These are phyloP conservation scores for Arenaria interpres DNA, from an alignment of 2,113 vertebrate species.

Conservation along the genomic window DNA sequence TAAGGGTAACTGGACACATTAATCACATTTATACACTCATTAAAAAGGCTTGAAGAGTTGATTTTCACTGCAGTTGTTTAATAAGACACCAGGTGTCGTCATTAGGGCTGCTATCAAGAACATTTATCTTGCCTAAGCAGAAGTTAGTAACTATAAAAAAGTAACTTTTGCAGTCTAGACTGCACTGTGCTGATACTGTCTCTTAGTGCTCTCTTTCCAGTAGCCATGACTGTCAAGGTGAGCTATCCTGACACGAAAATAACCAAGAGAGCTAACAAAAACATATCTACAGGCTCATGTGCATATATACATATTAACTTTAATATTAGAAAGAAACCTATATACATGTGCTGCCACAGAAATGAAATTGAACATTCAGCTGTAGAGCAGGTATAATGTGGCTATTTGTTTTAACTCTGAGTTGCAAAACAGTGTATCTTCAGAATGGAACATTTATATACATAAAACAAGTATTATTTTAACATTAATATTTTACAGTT, in stretches of 20 bases:
- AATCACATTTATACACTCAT: not conserved
- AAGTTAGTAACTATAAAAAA: not conserved
- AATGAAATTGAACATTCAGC: not conserved
- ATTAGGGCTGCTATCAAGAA: not conserved
- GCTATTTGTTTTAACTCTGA: not conserved
- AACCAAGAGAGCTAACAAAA: not conserved
- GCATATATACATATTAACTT: not conserved
- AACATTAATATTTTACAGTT: not conserved
- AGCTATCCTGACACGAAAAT: not conserved
- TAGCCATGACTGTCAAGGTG: not conserved
- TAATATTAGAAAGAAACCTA: not conserved
- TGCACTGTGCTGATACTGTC: not conserved
- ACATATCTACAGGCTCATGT: rapidly evolving
- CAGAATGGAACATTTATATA: not conserved
- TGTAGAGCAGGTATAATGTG: not conserved
- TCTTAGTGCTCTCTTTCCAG: not conserved
- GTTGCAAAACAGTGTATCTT: not conserved
- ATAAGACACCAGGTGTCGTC: not conserved
- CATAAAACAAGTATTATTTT: not conserved
- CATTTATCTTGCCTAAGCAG: not conserved
- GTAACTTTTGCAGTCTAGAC: not conserved
- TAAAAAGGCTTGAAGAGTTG: not conserved
- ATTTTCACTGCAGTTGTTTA: not conserved
- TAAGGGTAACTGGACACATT: not conserved
- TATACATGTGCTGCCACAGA: not conserved